These are phyloP conservation scores for Noctua pronuba DNA, from an alignment of 2,888 invertebrate species.

Conservation along the genomic window DNA sequence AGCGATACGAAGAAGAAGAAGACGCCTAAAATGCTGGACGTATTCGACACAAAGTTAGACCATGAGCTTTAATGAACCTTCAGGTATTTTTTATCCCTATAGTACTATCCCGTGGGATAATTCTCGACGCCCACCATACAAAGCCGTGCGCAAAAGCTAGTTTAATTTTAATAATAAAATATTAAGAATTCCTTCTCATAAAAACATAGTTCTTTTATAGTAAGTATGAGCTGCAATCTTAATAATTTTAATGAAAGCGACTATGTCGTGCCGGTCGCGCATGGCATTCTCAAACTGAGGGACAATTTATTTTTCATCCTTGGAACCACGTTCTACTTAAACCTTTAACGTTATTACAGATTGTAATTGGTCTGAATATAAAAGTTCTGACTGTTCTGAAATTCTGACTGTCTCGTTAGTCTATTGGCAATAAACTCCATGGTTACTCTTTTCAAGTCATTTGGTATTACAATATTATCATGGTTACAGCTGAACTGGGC, in stretches of 20 bases:
- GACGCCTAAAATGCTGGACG: no score
- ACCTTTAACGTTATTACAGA: neutral
- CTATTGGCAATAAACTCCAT: no score
- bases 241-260: conserved; percentile 23
- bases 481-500: no score
- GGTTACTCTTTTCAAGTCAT: no score
- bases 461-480: no score
- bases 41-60: no score
- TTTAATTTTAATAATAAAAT: neutral
- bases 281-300: neutral
- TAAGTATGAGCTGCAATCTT: conserved; percentile 17
- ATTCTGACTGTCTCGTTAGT: no score
- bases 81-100: neutral
- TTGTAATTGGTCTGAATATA: no score
- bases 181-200: conserved; percentile 10
- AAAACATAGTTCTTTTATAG: neutral
- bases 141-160: neutral
- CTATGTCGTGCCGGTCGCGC: neutral
- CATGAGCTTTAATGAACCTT: no score
- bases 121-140: neutral
- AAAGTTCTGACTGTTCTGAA: no score
- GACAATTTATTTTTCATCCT: conserved; percentile 10
- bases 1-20: no score
- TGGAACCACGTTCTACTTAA: neutral
- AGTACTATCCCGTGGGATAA: neutral